phyloP scores from a whole-genome alignment of 2,113 vertebrate species.

The Prietella phreatophila region DNA sequence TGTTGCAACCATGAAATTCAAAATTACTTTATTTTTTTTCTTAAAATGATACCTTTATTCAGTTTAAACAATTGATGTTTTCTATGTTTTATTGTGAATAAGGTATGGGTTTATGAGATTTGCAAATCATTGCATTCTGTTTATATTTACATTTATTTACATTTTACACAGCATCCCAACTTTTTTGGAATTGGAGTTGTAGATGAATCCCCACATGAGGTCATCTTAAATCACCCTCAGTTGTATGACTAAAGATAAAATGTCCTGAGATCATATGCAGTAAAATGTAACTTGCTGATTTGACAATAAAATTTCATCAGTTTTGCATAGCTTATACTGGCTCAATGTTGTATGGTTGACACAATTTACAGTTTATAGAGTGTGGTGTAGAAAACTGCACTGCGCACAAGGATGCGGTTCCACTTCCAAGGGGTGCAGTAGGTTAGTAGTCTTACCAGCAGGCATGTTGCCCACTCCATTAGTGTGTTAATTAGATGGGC shows the following conservation, averaged over 20 bases:
- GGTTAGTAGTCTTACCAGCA: constrained; percentile 43
- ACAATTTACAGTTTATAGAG: neutral
- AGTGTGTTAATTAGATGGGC: constrained; percentile 56
- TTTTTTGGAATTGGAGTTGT: too few relatives aligned
- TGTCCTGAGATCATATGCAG: neutral
- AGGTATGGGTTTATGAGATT: too few relatives aligned
- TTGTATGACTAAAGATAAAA: neutral
- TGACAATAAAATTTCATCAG: neutral
- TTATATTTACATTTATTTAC: too few relatives aligned
- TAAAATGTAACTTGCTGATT: neutral
- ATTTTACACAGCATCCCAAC: too few relatives aligned
- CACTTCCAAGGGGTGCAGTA: constrained; percentile 17
- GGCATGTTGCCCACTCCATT: constrained; percentile 56
- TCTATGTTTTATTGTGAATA: too few relatives aligned
- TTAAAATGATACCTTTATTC: too few relatives aligned
- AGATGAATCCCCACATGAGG: neutral
- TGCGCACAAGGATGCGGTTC: constrained; percentile 19
- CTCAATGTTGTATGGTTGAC: neutral
- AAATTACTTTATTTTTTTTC: too few relatives aligned
- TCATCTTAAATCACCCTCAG: neutral
- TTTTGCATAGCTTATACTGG: neutral
- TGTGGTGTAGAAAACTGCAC: constrained; percentile 22
- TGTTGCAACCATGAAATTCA: too few relatives aligned
- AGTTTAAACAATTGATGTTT: too few relatives aligned
- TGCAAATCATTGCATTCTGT: too few relatives aligned